Conservation (phyloP, 2,113 vertebrate genomes). For the Symphodus melops region DNA sequence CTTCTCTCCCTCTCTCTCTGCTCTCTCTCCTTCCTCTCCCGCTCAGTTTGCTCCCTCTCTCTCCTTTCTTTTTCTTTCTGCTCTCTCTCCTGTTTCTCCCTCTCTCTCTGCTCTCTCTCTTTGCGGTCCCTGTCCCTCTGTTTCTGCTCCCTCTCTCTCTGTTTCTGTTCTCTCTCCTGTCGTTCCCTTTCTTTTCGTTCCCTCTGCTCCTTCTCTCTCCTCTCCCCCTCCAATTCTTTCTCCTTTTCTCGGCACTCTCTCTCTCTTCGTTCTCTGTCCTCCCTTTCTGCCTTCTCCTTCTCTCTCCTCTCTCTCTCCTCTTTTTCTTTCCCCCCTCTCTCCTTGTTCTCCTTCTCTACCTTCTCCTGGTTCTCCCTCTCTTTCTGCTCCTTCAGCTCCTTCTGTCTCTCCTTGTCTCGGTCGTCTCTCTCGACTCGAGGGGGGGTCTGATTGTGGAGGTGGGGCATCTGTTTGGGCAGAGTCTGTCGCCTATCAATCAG, state of each 20-base stretch:
- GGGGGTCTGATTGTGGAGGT: constrained; percentile 62
- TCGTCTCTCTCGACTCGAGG: constrained; percentile 70
- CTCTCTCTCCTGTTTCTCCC: constrained; percentile 3
- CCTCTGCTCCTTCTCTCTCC: not conserved
- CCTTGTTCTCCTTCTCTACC: constrained; percentile 76
- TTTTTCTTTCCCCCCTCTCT: constrained; percentile 61
- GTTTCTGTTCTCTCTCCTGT: not conserved
- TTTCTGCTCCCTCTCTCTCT: not conserved
- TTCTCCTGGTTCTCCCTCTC: constrained; percentile 67
- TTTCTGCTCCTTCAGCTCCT: constrained; percentile 63
- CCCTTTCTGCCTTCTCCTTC: constrained; percentile 70
- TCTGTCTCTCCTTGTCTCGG: constrained; percentile 68
- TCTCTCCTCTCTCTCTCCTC: constrained; percentile 76
- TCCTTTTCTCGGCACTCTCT: constrained; percentile 15
- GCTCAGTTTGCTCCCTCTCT: constrained; percentile 4
- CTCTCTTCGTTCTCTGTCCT: constrained; percentile 14
- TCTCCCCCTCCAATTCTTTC: not conserved
- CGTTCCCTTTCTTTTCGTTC: not conserved
- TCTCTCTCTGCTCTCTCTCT: constrained; percentile 5
- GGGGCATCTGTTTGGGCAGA: constrained; percentile 67
- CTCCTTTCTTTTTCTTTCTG: constrained; percentile 17
- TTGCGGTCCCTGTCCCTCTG: not conserved
- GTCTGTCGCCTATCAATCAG: constrained; percentile 74
- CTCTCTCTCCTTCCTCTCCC: constrained; percentile 11
- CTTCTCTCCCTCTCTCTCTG: not conserved